Base-by-base conservation (phyloP, 2,797 vertebrate genomes). In the Tenualosa thibaudeaui region DNA sequence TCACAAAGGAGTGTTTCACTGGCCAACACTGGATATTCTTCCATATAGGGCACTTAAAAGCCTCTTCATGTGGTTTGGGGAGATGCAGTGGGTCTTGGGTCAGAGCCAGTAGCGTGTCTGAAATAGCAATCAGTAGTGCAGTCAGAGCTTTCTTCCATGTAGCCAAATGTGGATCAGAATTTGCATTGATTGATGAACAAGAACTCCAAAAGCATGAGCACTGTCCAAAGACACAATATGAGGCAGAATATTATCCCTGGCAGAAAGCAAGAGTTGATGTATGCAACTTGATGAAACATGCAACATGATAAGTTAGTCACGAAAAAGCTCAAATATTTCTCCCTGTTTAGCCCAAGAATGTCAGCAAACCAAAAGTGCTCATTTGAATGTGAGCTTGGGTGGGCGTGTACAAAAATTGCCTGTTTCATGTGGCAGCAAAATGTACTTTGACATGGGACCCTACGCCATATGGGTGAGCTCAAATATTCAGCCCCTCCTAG, bases 121-220 rank as follows among this genome's bases (percentile, higher is more conserved):
- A 88, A 89, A 92, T 88, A 86, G 87, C 81, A 88, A 90, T 90
- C 58, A 81, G 37, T 81, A 31, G 53, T 60, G 31, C 84, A 83
- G 82, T 85, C 81, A 88, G 86, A 84, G 81, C 22, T 75, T 84
- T 53, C 54, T 84, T 85, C 62, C 83, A 86, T 85, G 50, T 71
- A 86, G 54, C 49, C 53, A 88, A 81, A 90, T 81, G 86, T 82
- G 84, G 83, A 88, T 85, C 68, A 84, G 85, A 91, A 88, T 90
- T 86, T 85, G 71, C 56, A 81, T 49, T 81, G 86, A 90, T 86
- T 15, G 43, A 85, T 90, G 90, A 90, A 71, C 24, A 58, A 82
- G 40, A 75, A 78, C 81, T 89, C 85, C 87, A 46, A 26, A 83
- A 24, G 40, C 87, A 84, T 60, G 82, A 78, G 68, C 81, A 65